Evolutionary conservation across 2,797 vertebrate genomes (phyloP).

Genomic region (Podarcis siculus): DNA sequence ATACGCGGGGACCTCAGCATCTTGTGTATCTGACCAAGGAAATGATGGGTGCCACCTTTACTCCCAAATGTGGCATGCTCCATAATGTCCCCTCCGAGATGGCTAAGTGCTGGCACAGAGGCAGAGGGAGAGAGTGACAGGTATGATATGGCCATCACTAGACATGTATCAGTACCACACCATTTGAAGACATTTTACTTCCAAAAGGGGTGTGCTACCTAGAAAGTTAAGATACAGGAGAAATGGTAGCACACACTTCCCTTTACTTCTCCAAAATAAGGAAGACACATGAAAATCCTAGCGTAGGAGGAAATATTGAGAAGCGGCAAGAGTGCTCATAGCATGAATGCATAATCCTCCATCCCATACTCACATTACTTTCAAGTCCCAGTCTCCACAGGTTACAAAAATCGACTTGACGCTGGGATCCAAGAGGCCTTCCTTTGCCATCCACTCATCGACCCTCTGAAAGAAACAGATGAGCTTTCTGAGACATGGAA

Average conservation of each 20-base stretch:
- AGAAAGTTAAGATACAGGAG: neutral
- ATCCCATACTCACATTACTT: conserved; percentile 85
- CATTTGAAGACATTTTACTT: neutral
- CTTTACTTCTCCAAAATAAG: neutral
- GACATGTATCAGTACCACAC: neutral
- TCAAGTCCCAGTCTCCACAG: conserved; percentile 88
- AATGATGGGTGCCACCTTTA: neutral
- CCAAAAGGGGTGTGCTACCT: neutral
- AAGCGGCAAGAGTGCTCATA: neutral
- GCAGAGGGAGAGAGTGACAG: neutral
- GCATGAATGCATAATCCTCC: conserved; percentile 38
- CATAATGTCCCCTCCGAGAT: neutral
- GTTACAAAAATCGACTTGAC: conserved; percentile 88
- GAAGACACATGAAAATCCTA: neutral
- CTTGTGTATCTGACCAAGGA: neutral
- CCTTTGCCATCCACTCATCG: conserved; percentile 86
- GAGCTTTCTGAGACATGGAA: conserved; percentile 70
- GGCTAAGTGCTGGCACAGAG: neutral
- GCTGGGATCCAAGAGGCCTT: conserved; percentile 86
- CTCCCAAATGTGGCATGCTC: neutral
- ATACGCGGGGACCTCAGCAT: neutral
- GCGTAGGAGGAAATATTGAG: neutral
- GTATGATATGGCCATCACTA: neutral
- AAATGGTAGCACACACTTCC: neutral
- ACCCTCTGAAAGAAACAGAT: conserved; percentile 84